Percentiles rank a stretch among this genome's conserved stretches.
Evolutionary conservation across 2,888 invertebrate species (phyloP).

Genomic region (Cataglyphis rosenhaueri): DNA sequence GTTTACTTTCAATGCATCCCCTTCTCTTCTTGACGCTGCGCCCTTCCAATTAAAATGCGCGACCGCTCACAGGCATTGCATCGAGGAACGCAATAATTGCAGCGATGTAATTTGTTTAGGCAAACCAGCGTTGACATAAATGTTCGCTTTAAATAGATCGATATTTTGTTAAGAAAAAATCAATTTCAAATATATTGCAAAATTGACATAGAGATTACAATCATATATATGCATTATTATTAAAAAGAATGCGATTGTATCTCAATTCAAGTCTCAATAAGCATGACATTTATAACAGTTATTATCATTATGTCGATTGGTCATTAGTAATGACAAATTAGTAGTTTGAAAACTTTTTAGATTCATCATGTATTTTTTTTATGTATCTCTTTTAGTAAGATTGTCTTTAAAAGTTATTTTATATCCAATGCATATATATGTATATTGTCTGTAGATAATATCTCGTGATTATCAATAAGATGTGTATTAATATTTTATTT

Average conservation of each 20-base stretch:
- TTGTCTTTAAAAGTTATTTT: neutral
- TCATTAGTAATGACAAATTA: neutral
- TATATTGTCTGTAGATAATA: neutral
- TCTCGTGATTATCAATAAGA: neutral
- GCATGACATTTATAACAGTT: neutral
- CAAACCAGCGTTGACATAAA: constrained; percentile 49
- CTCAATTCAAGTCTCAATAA: neutral
- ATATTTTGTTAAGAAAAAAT: constrained; percentile 49
- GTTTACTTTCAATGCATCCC: constrained; percentile 70
- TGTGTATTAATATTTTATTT: neutral
- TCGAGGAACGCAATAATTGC: neutral
- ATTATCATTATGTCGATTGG: too few species aligned
- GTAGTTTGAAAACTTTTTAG: neutral
- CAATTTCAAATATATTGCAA: neutral
- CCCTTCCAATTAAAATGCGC: constrained; percentile 68
- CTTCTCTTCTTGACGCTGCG: constrained; percentile 46
- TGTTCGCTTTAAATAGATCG: constrained; percentile 21
- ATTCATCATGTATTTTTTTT: neutral
- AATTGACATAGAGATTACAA: neutral
- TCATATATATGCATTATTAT: too few species aligned
- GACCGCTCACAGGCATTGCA: constrained; percentile 41
- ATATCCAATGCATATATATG: neutral
- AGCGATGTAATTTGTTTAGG: constrained; percentile 45
- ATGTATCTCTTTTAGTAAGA: neutral
- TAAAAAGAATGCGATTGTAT: neutral